Percentiles rank a stretch among this genome's conserved stretches.
phyloP scores from a whole-genome alignment of 2,113 vertebrate genomes.

The Spizaetus ornatus region DNA sequence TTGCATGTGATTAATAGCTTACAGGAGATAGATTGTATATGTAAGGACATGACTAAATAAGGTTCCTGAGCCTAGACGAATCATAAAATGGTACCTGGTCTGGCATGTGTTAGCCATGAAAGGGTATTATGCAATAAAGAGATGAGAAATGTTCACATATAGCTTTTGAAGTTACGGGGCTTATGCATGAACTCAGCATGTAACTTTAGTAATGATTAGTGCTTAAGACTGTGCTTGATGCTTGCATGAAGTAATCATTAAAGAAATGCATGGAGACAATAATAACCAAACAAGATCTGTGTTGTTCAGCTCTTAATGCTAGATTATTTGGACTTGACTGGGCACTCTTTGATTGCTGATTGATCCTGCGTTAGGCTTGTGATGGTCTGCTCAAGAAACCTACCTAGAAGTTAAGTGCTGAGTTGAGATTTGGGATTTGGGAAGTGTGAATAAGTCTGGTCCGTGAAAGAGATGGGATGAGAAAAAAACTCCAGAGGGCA shows the following conservation, averaged over 20 bases:
- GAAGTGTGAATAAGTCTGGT: neutral
- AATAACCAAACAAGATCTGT: neutral
- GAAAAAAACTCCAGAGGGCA: neutral
- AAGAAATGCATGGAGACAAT: neutral
- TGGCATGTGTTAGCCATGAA: neutral
- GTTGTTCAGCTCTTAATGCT: neutral
- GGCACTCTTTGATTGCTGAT: neutral
- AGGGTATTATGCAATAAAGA: neutral
- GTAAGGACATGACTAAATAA: neutral
- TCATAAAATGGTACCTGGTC: neutral
- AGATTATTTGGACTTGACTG: neutral
- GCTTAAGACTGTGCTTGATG: neutral
- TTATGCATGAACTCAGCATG: neutral
- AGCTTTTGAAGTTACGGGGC: neutral
- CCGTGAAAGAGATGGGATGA: neutral
- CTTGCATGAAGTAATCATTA: neutral
- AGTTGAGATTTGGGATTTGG: neutral
- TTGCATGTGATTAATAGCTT: neutral
- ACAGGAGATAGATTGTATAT: neutral
- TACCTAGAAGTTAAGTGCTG: neutral
- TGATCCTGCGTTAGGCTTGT: neutral
- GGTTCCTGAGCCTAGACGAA: neutral
- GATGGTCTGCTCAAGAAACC: neutral
- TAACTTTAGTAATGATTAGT: neutral
- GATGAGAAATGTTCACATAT: neutral